A percentile compares a stretch with the other conserved stretches of the same genome.
Conservation (phyloP, 2,113 vertebrate species). For the Canis aureus region DNA sequence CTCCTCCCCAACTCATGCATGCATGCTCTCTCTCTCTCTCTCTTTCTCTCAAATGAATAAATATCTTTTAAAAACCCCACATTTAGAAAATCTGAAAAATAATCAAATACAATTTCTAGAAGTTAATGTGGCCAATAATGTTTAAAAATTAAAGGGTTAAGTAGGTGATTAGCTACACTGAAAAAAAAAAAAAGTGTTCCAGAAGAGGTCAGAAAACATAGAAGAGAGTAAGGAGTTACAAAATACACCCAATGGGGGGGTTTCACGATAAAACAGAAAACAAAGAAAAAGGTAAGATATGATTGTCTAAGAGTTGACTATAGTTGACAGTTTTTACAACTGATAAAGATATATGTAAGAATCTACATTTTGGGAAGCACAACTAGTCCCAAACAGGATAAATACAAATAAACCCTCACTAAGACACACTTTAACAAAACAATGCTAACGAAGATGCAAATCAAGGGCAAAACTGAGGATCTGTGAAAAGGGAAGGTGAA, state of each 20-base stretch:
- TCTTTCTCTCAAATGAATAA: background rate
- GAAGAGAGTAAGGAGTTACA: background rate
- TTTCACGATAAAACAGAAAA: background rate
- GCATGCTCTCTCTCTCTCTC: background rate
- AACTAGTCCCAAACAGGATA: background rate
- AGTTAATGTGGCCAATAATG: background rate
- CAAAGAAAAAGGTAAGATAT: background rate
- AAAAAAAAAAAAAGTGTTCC: background rate
- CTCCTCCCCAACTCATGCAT: background rate
- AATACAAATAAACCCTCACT: background rate
- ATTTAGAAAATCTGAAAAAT: background rate
- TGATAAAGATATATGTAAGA: background rate
- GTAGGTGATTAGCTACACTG: background rate
- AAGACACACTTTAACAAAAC: background rate
- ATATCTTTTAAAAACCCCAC: background rate
- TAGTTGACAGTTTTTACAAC: slow-evolving; percentile 15
- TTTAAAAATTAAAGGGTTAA: slow-evolving; percentile 7
- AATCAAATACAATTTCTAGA: slow-evolving; percentile 19
- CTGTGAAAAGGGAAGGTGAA: background rate
- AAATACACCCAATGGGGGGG: background rate
- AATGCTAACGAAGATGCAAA: slow-evolving; percentile 35
- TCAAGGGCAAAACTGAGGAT: background rate
- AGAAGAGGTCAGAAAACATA: background rate
- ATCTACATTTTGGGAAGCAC: background rate
- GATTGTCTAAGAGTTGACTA: background rate